Evolutionary conservation across 2,797 vertebrate species (phyloP).

Genomic region (Parauchenoglanis ngamensis): DNA sequence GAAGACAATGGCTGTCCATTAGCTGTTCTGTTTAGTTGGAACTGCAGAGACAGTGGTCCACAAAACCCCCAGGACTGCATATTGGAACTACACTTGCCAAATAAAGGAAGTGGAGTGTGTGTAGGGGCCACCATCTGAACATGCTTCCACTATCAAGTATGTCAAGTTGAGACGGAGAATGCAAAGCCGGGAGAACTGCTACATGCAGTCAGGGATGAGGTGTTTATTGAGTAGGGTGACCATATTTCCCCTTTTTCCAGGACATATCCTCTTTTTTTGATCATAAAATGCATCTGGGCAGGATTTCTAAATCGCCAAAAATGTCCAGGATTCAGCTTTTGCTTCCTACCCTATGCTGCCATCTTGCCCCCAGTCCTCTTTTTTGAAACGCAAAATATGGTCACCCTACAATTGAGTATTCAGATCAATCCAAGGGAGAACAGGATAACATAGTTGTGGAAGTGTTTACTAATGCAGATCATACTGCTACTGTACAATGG

Average conservation of each 20-base stretch:
- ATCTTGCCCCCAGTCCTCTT: no score
- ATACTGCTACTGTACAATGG: background rate
- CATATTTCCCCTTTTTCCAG: no score
- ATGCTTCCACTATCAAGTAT: conserved; percentile 43
- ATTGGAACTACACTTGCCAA: conserved; percentile 41
- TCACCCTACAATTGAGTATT: no score
- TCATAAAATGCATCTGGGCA: no score
- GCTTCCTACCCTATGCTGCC: no score
- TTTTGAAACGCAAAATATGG: no score
- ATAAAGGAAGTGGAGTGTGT: conserved; percentile 48
- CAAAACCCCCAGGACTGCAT: conserved; percentile 30
- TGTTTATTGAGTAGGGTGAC: background rate
- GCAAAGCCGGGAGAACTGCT: background rate
- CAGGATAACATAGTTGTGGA: background rate
- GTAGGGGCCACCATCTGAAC: conserved; percentile 47
- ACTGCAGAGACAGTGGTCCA: conserved; percentile 5
- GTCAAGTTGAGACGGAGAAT: background rate
- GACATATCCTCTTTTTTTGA: no score
- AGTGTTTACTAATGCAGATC: background rate
- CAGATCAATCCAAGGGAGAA: background rate
- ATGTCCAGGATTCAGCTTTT: no score
- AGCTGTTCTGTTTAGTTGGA: background rate
- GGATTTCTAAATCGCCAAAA: no score
- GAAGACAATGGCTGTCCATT: background rate
- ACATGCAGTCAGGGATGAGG: background rate